These are phyloP conservation scores for Orthonevra nobilis DNA, from an alignment of 2,888 invertebrate genomes.

Conservation along the genomic window DNA sequence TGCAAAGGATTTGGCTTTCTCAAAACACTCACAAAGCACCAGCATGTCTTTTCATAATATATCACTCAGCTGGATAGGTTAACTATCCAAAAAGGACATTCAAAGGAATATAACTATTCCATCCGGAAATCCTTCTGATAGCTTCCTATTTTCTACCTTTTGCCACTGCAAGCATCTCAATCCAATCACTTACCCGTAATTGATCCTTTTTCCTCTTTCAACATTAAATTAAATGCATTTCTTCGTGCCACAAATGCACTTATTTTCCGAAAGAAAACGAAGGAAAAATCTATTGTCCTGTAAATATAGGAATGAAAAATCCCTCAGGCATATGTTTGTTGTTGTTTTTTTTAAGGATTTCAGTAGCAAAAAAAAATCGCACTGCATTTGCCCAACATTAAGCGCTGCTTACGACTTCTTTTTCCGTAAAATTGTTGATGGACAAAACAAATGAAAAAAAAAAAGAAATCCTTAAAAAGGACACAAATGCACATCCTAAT, in stretches of 20 bases:
- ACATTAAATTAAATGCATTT: slow-evolving; percentile 56
- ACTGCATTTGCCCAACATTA: slow-evolving; percentile 59
- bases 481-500: slow-evolving; percentile 43
- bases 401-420: slow-evolving; percentile 17
- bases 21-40: slow-evolving; percentile 2
- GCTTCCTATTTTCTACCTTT: not conserved
- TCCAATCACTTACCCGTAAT: not conserved
- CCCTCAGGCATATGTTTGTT: slow-evolving; percentile 26
- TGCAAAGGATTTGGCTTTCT: slow-evolving; percentile 6
- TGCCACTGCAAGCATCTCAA: slow-evolving; percentile 36
- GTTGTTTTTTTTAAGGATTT: slow-evolving; percentile 21
- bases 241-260: slow-evolving; percentile 49
- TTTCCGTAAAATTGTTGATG: slow-evolving; percentile 20
- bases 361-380: not conserved
- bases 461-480: slow-evolving; percentile 18
- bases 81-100: slow-evolving; percentile 11
- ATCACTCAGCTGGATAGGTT: slow-evolving; percentile 22
- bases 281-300: slow-evolving; percentile 49
- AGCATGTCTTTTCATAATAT: not conserved
- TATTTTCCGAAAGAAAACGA: too few relatives aligned
- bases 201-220: slow-evolving; percentile 11
- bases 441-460: not conserved
- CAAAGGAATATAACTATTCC: slow-evolving; percentile 2
- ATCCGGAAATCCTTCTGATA: slow-evolving; percentile 23
- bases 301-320: slow-evolving; percentile 30